Percentiles rank a stretch among this genome's conserved stretches.
Conservation (phyloP, 1,140 invertebrate genomes). For the Maconellicoccus hirsutus region DNA sequence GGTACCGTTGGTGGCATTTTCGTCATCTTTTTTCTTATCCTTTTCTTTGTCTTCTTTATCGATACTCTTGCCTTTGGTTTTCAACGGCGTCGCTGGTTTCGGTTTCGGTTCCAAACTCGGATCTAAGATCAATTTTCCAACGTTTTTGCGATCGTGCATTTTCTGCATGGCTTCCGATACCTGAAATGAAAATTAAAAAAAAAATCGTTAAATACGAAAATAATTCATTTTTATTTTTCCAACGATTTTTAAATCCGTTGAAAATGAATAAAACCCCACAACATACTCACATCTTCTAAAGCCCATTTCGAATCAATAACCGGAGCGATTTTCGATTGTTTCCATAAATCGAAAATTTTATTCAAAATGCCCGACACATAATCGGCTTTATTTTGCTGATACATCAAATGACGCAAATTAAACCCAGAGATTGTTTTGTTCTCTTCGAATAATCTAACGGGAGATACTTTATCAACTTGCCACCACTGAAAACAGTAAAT, state of each 20-base stretch:
- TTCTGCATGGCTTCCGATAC: conserved; percentile 81
- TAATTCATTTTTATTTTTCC: not conserved
- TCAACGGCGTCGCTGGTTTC: conserved; percentile 60
- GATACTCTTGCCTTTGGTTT: conserved; percentile 53
- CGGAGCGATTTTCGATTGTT: conserved; percentile 64
- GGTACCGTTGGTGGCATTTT: conserved; percentile 23
- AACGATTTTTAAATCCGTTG: not conserved
- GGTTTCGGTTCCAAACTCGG: conserved; percentile 63
- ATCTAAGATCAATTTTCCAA: conserved; percentile 76
- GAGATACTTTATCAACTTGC: conserved; percentile 80
- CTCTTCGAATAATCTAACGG: conserved; percentile 77
- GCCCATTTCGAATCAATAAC: conserved; percentile 74
- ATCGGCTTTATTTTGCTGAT: conserved; percentile 59
- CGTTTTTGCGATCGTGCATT: conserved; percentile 81
- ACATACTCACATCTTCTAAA: conserved; percentile 62
- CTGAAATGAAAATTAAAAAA: conserved; percentile 35
- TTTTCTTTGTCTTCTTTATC: conserved; percentile 39
- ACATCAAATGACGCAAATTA: conserved; percentile 70
- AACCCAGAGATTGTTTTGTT: conserved; percentile 73
- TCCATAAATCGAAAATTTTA: conserved; percentile 61
- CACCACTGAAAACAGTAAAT: conserved; percentile 53
- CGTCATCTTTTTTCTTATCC: conserved; percentile 26
- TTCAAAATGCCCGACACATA: conserved; percentile 56
- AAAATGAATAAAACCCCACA: not conserved
- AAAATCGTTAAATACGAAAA: too few species aligned